phyloP scores from a whole-genome alignment of 2,113 vertebrate species.

The Narcine bancroftii region DNA sequence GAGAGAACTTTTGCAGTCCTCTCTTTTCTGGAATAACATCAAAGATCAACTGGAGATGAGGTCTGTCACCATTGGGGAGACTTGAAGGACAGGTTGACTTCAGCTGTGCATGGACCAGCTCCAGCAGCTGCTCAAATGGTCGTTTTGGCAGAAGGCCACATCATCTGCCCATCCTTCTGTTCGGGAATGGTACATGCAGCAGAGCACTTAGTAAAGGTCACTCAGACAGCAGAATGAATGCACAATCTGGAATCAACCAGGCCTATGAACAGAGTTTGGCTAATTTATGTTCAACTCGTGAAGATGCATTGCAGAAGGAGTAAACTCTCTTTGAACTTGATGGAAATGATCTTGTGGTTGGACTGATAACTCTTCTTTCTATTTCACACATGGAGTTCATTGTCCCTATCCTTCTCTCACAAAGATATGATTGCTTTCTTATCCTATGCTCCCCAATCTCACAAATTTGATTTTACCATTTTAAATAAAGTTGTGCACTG shows the following conservation, averaged over 20 bases:
- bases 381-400: not conserved
- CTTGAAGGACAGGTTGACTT: constrained; percentile 18
- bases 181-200: not conserved
- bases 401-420: not conserved
- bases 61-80: not conserved
- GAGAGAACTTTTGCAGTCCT: not conserved
- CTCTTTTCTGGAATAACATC: not conserved
- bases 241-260: not conserved
- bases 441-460: too few relatives aligned
- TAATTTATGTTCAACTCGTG: not conserved
- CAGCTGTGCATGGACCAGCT: not conserved
- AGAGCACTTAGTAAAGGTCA: constrained; percentile 14
- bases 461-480: too few relatives aligned
- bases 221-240: not conserved
- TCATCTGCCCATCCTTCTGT: constrained; percentile 14
- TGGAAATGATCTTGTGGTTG: not conserved
- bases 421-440: too few relatives aligned
- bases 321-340: not conserved
- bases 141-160: not conserved
- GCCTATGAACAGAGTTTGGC: not conserved
- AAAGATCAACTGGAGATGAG: not conserved
- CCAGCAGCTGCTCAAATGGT: not conserved
- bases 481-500: not conserved
- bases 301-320: not conserved
- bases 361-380: not conserved